Base-by-base conservation (phyloP, 1,140 invertebrate species). In the Brachionus rubens region DNA sequence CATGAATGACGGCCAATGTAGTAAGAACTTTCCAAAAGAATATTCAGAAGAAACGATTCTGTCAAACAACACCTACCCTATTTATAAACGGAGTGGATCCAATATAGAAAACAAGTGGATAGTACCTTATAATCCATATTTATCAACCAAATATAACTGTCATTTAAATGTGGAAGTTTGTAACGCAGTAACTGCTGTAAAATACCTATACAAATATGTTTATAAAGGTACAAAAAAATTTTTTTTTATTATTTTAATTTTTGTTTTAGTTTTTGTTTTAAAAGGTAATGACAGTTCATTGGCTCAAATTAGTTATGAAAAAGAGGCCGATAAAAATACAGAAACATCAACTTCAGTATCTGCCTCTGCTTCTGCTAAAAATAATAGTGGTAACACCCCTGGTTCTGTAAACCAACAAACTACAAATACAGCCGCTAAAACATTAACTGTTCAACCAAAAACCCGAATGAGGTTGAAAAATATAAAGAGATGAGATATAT, bases 141-240 rank as follows among this genome's bases (percentile, higher is more conserved):
- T 80, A 30, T 30, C 30, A 19, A 12, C 16, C 6, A 77, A 30
- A 36, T 72, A 77, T 33, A 54, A 78, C 14, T 48, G 70, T 24
- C 79, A 79, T 33, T 77, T 80, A 1, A 77, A 79, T 70, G 78
- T 79, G 14, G 76, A 79, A 76, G n/a, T 62, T 16, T 79, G 78
- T 41, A 76, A 19, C 16, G 76, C 72, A 14, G 30, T 75, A 12
- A 79, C 78, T 30, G 48, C 52, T 21, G 77, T 78, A 30, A 79
- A 79, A 52, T 86, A 81, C 47, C 81, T 79, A 80, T 85, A 30
- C 77, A 79, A 30, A 82, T 86, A 52, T 82, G 81, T 77, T 77
- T 81, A 80, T 77, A 80, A 78, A 79, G 85, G 82, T 80, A 79
- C 67, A 19, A 24, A 76, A 78, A 47, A 30, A 77, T 72, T 59